phyloP scores from a whole-genome alignment of 2,797 vertebrate species.

The Sebastes cheni region DNA sequence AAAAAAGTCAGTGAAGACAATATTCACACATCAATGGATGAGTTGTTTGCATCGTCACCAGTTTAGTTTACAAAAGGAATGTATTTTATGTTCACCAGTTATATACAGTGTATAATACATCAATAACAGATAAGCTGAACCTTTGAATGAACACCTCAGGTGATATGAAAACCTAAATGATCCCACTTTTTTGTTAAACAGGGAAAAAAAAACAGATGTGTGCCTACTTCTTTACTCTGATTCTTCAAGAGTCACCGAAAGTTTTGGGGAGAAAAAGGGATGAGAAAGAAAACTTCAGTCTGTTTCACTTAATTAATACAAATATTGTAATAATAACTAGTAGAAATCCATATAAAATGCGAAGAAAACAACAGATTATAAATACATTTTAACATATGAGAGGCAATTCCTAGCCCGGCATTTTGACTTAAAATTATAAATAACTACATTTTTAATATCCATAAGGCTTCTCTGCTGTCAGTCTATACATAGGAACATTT shows the following conservation, averaged over 20 bases:
- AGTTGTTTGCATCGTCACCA: neutral
- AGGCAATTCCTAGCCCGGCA: neutral
- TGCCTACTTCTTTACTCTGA: neutral
- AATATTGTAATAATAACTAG: neutral
- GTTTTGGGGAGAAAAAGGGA: neutral
- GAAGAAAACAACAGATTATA: constrained; percentile 2
- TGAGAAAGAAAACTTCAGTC: constrained; percentile 1
- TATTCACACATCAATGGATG: neutral
- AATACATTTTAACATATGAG: neutral
- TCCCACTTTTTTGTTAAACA: neutral
- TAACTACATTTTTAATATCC: neutral
- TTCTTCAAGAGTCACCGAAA: neutral
- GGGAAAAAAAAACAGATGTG: neutral
- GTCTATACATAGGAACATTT: neutral
- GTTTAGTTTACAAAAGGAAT: constrained; percentile 18
- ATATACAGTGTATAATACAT: constrained; percentile 31
- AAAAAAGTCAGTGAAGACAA: constrained; percentile 10
- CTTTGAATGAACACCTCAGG: neutral
- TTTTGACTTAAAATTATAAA: neutral
- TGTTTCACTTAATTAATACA: constrained; percentile 2
- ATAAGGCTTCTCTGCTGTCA: neutral
- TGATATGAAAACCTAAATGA: neutral
- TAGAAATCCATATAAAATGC: neutral
- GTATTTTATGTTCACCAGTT: neutral
- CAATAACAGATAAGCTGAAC: neutral